Conservation (phyloP, 2,888 invertebrate species). For the Drosophila acutilabella region DNA sequence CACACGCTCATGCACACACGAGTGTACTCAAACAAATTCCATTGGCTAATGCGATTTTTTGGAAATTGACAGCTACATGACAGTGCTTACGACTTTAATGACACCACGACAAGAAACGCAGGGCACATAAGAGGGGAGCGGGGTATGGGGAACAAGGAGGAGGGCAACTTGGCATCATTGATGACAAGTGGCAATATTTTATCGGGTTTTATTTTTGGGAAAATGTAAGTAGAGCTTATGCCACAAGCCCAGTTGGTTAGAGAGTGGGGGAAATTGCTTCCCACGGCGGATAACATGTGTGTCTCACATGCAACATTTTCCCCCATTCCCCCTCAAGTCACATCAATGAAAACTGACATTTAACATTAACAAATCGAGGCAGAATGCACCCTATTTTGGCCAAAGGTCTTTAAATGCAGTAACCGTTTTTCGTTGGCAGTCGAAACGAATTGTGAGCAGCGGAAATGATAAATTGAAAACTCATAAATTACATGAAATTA, state of each 20-base stretch:
- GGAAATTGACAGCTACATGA: constrained; percentile 81
- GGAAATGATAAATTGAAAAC: constrained; percentile 70
- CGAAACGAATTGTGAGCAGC: constrained; percentile 13
- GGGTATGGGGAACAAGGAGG: neutral
- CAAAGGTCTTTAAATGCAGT: constrained; percentile 5
- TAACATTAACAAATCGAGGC: constrained; percentile 63
- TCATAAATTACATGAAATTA: constrained; percentile 76
- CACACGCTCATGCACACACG: constrained; percentile 10
- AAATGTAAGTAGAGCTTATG: constrained; percentile 42
- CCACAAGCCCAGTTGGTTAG: constrained; percentile 31
- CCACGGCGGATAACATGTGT: constrained; percentile 66
- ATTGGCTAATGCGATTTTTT: constrained; percentile 71
- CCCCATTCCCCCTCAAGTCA: neutral
- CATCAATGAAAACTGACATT: constrained; percentile 54
- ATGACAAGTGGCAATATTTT: constrained; percentile 72
- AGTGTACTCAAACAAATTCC: constrained; percentile 32
- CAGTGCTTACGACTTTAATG: constrained; percentile 78
- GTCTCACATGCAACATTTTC: constrained; percentile 56
- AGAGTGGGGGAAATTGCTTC: constrained; percentile 44
- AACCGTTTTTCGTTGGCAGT: neutral
- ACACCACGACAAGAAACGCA: constrained; percentile 35
- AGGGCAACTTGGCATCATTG: constrained; percentile 31
- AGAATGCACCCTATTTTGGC: constrained; percentile 37
- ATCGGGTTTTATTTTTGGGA: constrained; percentile 35
- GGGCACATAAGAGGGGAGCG: neutral